Percentiles rank a stretch among this genome's conserved stretches.
Evolutionary conservation across 2,797 vertebrate genomes (phyloP).

Genomic region (Microctenopoma steveboyesi): DNA sequence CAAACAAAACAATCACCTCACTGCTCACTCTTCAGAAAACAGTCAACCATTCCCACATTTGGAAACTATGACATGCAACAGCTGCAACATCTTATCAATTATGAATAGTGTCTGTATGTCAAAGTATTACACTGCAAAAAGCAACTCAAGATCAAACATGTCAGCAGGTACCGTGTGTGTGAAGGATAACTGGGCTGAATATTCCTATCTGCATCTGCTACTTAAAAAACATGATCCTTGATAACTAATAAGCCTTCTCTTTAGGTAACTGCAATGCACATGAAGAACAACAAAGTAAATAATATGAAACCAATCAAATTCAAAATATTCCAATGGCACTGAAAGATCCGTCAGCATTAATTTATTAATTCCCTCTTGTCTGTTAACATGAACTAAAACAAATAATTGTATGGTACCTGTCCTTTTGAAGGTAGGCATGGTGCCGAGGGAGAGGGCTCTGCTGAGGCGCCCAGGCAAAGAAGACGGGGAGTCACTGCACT

Average conservation of each 20-base stretch:
- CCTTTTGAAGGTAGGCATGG: slow-evolving; percentile 89
- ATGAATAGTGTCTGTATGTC: background rate
- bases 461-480: slow-evolving; percentile 92
- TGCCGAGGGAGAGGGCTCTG: slow-evolving; percentile 92
- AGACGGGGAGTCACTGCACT: slow-evolving; percentile 86
- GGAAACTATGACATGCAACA: background rate
- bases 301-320: background rate
- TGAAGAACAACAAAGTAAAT: background rate
- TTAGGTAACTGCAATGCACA: background rate
- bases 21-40: background rate
- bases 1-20: too few species aligned
- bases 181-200: background rate
- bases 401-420: slow-evolving; percentile 82
- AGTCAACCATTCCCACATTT: background rate
- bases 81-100: background rate
- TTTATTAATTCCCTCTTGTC: too few species aligned
- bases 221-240: background rate
- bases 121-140: background rate
- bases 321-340: background rate
- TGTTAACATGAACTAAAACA: background rate
- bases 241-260: background rate
- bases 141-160: slow-evolving; percentile 10
- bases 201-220: background rate
- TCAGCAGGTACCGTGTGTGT: slow-evolving; percentile 2
- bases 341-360: background rate